These are phyloP conservation scores for Myotis vivesi DNA, from an alignment of 2,797 vertebrate species.

Conservation along the genomic window DNA sequence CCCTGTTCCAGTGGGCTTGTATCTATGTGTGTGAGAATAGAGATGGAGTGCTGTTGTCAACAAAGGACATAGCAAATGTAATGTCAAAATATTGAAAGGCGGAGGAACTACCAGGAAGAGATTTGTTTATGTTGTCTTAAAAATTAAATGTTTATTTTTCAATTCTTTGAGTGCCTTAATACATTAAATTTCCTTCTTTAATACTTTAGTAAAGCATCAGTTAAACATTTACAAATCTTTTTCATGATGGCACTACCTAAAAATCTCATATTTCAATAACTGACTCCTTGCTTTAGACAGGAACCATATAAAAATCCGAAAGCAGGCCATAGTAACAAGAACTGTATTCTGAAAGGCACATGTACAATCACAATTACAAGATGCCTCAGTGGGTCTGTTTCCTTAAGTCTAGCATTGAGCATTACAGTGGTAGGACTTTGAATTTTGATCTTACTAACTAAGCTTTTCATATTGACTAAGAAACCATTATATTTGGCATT, in stretches of 20 bases:
- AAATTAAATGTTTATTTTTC: conserved; percentile 32
- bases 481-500: conserved; percentile 3
- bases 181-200: background rate
- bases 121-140: conserved; percentile 15
- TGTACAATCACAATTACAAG: background rate
- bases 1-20: background rate
- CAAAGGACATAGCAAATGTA: background rate
- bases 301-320: background rate
- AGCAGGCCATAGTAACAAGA: background rate
- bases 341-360: background rate
- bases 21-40: background rate
- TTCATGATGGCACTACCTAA: background rate
- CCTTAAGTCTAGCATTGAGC: background rate
- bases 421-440: background rate
- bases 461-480: background rate
- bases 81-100: conserved; percentile 5
- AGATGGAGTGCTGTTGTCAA: background rate
- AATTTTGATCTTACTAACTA: background rate
- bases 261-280: background rate
- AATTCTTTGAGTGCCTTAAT: background rate
- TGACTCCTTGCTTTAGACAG: background rate
- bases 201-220: background rate
- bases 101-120: background rate
- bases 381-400: background rate
- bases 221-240: conserved; percentile 28